Evolutionary conservation across 2,797 vertebrate genomes (phyloP), one percentile per base, ranked within the genome.

Genomic region (Ctenosaura bakeri): DNA sequence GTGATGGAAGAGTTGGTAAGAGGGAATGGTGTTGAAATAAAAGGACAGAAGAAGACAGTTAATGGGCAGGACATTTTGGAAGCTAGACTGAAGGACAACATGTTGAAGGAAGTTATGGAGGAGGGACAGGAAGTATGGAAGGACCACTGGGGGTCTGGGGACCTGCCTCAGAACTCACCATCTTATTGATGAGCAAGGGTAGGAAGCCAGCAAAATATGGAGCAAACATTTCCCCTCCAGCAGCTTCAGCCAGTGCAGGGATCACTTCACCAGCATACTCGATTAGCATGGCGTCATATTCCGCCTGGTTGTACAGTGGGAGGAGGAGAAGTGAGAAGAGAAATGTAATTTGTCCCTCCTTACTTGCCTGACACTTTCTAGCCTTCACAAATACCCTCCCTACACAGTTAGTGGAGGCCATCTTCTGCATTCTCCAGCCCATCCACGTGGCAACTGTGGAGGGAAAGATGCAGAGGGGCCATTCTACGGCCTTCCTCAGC

Each of bases 201-300:
- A 99, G 96, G 92, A 99, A 97, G 22, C 98, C 97, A 1, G 98
- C 98, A 59, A 99, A 98, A 94, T 98, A 98, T 10, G 98, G 98
- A 32, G 97, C 97, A n/a, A 98, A 98, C 46, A 52, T 88, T 0
- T 98, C 97, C 7, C 98, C 98, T 7, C 98, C 97, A 0, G 98
- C 98, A 0, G 97, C 97, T 0, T 97, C 92, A 0, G 98, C 98
- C 90, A 99, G 59, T 4, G 98, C 92, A 1, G 98, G 98, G 91
- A 99, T 98, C 76, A 97, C 98, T 86, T 99, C 98, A 0, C 98
- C 98, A 0, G 98, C 98, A 62, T 97, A 98, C 91, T 99, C 98
- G 81, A 98, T 97, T 90, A 99, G 96, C 98, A 98, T 98, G 83
- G 97, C 97, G 0, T 99, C 98, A 0, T 97, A 98, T 94, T 98